Evolutionary conservation across 2,888 invertebrate species (phyloP), one percentile per base, ranked within the genome.

Genomic region (Eupithecia inturbata): DNA sequence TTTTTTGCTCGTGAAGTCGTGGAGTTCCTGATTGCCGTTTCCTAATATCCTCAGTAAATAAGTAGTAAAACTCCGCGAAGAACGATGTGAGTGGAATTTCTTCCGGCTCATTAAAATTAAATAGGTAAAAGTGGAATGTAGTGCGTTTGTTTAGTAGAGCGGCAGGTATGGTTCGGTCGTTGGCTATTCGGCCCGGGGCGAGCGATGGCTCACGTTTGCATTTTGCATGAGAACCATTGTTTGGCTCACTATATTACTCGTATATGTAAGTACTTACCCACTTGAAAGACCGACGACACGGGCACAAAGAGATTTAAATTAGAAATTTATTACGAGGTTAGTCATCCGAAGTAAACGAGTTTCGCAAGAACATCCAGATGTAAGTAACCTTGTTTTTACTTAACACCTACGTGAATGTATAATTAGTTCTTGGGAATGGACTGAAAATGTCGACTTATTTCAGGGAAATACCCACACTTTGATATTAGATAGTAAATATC

Each of bases 141-240:
- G 75, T 80, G 80, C 79, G 82, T 88, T 88, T 88, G 84, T 87
- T 86, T 84, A 86, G 85, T 84, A 79, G 79, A 81, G 81, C 81
- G 81, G 83, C 79, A 84, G 83, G 85, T 85, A 77, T 82, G 84
- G 85, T 84, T 84, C 82, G 85, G 81, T 80, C 78, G 79, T 82
- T 81, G 81, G 84, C 84, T 81, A 83, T 82, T 83, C 82, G 83
- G 79, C 81, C 78, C 79, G 82, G 80, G 81, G 76, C 73, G 79
- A 77, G 82, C 79, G 83, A 83, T 82, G 81, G 84, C 85, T 84
- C 77, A 78, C 83, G 85, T 85, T 85, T 91, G 89, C 89, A 90
- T 91, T 88, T 91, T 91, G 86, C 86, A 91, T 90, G 90, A 89
- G 88, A 79, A 81, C 88, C 86, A 88, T 89, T 90, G 90, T 90